Evolutionary conservation across 2,113 vertebrate genomes (phyloP).

Genomic region (Urocynchramus pylzowi): DNA sequence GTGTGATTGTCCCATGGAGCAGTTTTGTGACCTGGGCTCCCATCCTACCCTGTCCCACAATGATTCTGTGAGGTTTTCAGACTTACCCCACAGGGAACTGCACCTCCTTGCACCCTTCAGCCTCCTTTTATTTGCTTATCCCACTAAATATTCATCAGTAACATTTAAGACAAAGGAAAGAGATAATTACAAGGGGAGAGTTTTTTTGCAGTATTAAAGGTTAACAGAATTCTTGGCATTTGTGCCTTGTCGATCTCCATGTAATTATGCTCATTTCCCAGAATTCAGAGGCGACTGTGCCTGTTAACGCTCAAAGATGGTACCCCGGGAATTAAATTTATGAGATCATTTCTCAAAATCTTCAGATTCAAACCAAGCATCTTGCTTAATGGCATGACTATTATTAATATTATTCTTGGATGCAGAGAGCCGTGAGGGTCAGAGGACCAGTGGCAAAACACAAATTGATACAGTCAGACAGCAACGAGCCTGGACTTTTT

Average conservation of each 20-base stretch:
- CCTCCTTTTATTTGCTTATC: conserved; percentile 71
- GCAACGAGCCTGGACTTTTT: neutral
- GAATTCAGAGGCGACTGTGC: conserved; percentile 75
- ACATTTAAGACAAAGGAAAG: conserved; percentile 81
- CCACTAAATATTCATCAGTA: conserved; percentile 79
- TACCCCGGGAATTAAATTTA: conserved; percentile 80
- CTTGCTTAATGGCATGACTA: conserved; percentile 66
- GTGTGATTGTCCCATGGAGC: accelerated
- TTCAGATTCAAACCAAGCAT: conserved; percentile 65
- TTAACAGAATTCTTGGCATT: conserved; percentile 85
- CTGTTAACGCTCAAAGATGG: conserved; percentile 72
- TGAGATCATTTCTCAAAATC: conserved; percentile 73
- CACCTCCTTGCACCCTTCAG: conserved; percentile 27
- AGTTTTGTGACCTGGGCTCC: neutral
- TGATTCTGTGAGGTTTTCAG: neutral
- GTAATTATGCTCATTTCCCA: conserved; percentile 82
- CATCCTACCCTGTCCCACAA: no score
- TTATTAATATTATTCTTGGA: conserved; percentile 76
- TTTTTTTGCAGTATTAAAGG: conserved; percentile 79
- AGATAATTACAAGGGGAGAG: conserved; percentile 79
- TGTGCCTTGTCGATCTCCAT: conserved; percentile 81
- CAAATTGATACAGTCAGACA: neutral
- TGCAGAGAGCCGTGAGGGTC: conserved; percentile 22
- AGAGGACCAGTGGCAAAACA: conserved; percentile 38
- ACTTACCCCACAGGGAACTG: neutral